These are phyloP conservation scores for Scortum barcoo DNA, from an alignment of 2,113 vertebrate species.

Conservation along the genomic window DNA sequence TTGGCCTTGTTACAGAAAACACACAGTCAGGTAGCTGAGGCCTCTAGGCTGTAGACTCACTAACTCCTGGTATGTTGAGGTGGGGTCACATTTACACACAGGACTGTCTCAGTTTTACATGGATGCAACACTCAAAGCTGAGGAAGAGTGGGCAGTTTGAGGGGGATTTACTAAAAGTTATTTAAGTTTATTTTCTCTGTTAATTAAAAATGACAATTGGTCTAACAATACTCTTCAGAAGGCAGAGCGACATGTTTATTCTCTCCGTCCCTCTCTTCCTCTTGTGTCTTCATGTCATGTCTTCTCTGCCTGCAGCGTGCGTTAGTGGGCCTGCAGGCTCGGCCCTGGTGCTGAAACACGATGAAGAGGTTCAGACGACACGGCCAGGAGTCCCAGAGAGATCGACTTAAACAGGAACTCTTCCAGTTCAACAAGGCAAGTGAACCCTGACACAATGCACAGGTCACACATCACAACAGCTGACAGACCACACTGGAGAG, in stretches of 20 bases:
- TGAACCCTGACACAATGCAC: background rate
- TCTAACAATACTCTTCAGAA: too few relatives aligned
- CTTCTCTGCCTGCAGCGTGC: conserved; percentile 50
- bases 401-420: conserved; percentile 94
- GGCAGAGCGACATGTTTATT: too few relatives aligned
- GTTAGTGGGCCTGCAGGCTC: conserved; percentile 68
- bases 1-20: background rate
- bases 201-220: too few relatives aligned
- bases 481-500: background rate
- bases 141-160: too few relatives aligned
- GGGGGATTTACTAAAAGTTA: too few relatives aligned
- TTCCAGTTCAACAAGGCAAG: conserved; percentile 96
- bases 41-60: background rate
- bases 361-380: conserved; percentile 97
- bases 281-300: background rate
- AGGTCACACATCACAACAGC: background rate
- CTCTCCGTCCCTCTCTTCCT: background rate
- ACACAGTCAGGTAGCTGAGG: background rate
- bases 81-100: too few relatives aligned
- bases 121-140: background rate
- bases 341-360: conserved; percentile 74
- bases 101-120: background rate
- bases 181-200: too few relatives aligned
- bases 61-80: background rate
- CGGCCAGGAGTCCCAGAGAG: conserved; percentile 92